Conservation (phyloP, 2,797 vertebrate genomes). For the Steatocranus sp. region DNA sequence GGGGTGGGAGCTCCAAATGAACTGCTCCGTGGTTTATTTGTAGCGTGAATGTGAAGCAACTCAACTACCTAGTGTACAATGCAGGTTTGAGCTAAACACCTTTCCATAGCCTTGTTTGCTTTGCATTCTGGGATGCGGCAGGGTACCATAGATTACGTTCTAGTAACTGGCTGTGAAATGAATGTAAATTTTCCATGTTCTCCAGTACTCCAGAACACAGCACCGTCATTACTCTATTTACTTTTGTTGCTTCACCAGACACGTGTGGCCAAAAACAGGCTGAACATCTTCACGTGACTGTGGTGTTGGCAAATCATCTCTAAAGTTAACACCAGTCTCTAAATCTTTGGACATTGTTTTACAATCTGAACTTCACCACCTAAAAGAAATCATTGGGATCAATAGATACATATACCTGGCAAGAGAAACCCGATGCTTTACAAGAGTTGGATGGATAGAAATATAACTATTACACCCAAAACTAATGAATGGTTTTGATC, state of each 20-base stretch:
- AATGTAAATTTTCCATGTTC: not conserved
- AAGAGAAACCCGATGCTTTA: not conserved
- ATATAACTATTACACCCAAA: not conserved
- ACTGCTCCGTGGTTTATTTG: not conserved
- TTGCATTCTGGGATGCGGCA: not conserved
- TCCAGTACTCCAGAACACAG: not conserved
- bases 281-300: not conserved
- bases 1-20: rapidly evolving
- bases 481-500: not conserved
- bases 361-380: not conserved
- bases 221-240: rapidly evolving
- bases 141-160: not conserved
- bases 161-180: not conserved
- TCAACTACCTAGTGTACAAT: not conserved
- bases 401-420: not conserved
- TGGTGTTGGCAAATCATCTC: not conserved
- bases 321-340: not conserved
- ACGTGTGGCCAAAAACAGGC: not conserved
- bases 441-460: not conserved
- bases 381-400: not conserved
- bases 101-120: not conserved
- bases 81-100: not conserved
- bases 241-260: not conserved
- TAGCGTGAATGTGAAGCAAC: not conserved
- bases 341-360: not conserved